Conservation (phyloP, 2,888 invertebrate species). For the Alsophila aescularia region DNA sequence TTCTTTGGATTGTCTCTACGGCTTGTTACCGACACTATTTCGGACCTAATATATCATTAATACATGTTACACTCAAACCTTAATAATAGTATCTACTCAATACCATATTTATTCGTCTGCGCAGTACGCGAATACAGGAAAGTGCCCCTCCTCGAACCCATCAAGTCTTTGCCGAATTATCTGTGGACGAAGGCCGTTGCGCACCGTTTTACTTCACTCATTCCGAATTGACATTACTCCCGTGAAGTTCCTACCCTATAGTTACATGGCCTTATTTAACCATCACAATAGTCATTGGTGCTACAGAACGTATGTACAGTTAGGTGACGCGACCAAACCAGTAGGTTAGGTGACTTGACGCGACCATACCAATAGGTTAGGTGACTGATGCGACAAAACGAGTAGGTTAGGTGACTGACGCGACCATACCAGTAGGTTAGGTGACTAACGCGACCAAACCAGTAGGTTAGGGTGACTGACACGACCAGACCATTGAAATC, state of each 20-base stretch:
- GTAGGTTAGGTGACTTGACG: neutral
- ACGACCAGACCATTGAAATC: too few species aligned
- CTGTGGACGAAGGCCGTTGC: slow-evolving; percentile 31
- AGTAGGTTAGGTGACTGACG: too few species aligned
- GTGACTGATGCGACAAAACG: too few species aligned
- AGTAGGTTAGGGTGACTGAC: too few species aligned
- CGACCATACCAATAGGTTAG: too few species aligned
- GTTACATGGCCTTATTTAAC: slow-evolving; percentile 29
- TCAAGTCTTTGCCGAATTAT: slow-evolving; percentile 23
- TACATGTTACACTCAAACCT: too few species aligned
- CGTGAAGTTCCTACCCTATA: slow-evolving; percentile 17
- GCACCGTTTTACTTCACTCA: slow-evolving; percentile 22
- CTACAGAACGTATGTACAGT: neutral
- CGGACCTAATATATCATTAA: too few species aligned
- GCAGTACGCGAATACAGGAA: slow-evolving; percentile 6
- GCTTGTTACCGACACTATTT: too few species aligned
- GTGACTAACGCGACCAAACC: too few species aligned
- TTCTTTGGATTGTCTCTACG: too few species aligned
- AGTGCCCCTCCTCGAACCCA: neutral
- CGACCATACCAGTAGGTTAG: too few species aligned
- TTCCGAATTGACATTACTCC: slow-evolving; percentile 32
- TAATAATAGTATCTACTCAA: neutral
- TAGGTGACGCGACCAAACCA: neutral
- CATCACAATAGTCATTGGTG: slow-evolving; percentile 33
- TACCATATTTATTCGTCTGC: neutral